Conservation (phyloP, 1,140 invertebrate genomes). For the Myzus persicae region DNA sequence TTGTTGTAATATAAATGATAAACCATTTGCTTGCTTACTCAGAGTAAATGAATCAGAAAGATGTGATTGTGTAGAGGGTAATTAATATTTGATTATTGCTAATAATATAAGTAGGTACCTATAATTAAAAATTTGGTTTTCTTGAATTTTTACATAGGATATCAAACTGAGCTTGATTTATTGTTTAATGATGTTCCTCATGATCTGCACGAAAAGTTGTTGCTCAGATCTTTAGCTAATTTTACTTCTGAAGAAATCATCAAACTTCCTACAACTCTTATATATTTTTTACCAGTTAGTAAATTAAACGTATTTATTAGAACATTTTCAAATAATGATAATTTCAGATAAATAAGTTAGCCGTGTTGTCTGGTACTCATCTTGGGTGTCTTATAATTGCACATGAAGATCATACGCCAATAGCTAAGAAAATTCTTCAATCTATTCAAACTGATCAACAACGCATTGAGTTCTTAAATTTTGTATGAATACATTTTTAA, state of each 20-base stretch:
- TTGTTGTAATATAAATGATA: background rate
- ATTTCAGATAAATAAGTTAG: constrained; percentile 47
- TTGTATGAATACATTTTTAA: constrained; percentile 7
- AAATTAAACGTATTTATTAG: background rate
- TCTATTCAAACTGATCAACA: constrained; percentile 25
- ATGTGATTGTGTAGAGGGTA: constrained; percentile 18
- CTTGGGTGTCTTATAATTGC: background rate
- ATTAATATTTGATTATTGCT: background rate
- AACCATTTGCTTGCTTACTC: background rate
- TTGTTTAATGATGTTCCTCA: constrained; percentile 16
- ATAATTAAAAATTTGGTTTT: background rate
- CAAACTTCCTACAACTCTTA: background rate
- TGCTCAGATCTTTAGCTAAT: background rate
- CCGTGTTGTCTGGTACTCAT: background rate
- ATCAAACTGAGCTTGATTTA: background rate
- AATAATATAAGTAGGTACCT: background rate
- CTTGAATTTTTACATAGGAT: background rate
- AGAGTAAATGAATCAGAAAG: background rate
- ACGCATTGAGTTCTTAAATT: constrained; percentile 32
- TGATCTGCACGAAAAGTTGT: background rate
- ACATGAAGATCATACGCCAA: background rate
- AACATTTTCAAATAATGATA: background rate
- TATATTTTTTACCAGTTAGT: constrained; percentile 49
- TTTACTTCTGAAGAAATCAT: constrained; percentile 29
- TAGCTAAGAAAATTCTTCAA: constrained; percentile 50